phyloP scores from a whole-genome alignment of 2,113 vertebrate genomes.

The Chamaetylas fuelleborni region DNA sequence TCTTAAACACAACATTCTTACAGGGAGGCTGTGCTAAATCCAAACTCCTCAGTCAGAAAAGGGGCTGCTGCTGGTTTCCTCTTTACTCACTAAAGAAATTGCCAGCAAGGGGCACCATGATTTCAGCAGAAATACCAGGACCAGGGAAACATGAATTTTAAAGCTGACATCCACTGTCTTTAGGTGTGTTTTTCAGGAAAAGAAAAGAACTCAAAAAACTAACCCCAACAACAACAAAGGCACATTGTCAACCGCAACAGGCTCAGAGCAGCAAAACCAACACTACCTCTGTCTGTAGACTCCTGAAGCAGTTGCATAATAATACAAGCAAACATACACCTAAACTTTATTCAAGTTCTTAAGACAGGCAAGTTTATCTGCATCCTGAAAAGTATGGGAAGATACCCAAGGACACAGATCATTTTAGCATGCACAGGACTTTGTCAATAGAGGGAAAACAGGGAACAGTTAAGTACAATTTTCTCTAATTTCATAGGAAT shows the following conservation, averaged over 20 bases:
- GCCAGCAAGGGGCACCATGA: not conserved
- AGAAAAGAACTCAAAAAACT: not conserved
- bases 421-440: not conserved
- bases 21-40: not conserved
- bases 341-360: not conserved
- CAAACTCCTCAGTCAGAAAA: not conserved
- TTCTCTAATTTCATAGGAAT: not conserved
- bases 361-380: not conserved
- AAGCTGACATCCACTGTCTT: not conserved
- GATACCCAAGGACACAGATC: not conserved
- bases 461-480: not conserved
- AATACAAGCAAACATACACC: not conserved
- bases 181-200: not conserved
- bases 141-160: not conserved
- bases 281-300: not conserved
- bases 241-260: not conserved
- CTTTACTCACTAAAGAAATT: fast-evolving
- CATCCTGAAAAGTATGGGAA: not conserved
- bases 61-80: not conserved
- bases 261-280: not conserved
- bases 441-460: not conserved
- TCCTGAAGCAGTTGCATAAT: not conserved
- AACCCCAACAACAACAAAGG: not conserved
- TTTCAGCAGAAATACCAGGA: not conserved
- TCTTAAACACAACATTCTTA: not conserved